Percentiles rank a stretch among this genome's conserved stretches.
Evolutionary conservation across 2,888 invertebrate genomes (phyloP).

Genomic region (Candidula unifasciata): DNA sequence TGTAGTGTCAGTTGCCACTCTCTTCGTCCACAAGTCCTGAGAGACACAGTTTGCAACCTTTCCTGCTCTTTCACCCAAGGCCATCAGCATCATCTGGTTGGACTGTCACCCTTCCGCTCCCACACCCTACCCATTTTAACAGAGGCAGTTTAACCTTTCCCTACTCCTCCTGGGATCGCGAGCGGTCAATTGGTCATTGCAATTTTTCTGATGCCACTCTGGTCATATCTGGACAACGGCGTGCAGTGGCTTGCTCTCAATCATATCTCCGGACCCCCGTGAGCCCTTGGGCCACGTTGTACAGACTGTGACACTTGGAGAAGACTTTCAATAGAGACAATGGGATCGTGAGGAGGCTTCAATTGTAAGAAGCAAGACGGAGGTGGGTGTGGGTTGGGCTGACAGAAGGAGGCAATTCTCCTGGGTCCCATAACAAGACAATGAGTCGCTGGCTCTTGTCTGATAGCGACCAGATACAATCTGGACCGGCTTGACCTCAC

Average conservation of each 20-base stretch:
- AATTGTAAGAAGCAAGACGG: constrained; percentile 32
- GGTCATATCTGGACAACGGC: constrained; percentile 34
- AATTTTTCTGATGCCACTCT: constrained; percentile 43
- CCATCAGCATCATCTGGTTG: not conserved
- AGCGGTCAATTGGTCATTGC: constrained; percentile 47
- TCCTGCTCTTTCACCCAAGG: not conserved
- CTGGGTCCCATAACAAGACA: constrained; percentile 21
- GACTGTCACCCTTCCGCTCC: not conserved
- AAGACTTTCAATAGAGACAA: constrained; percentile 35
- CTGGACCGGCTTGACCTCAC: too few species aligned
- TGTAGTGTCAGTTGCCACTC: constrained; percentile 14
- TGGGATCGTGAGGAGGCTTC: constrained; percentile 2
- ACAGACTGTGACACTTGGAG: constrained; percentile 43
- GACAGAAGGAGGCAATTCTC: constrained; percentile 49
- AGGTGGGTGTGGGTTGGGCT: constrained; percentile 32
- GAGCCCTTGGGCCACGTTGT: constrained; percentile 12
- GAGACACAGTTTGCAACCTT: not conserved
- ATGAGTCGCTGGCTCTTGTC: constrained; percentile 15
- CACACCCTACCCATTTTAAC: not conserved
- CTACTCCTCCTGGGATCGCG: not conserved
- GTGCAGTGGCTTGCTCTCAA: constrained; percentile 19
- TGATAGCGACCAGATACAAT: not conserved
- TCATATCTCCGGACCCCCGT: constrained; percentile 33
- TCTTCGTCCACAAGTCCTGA: not conserved
- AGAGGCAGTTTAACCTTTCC: not conserved